Conservation (phyloP, 2,888 invertebrate species). For the Gymnocheta viridis region DNA sequence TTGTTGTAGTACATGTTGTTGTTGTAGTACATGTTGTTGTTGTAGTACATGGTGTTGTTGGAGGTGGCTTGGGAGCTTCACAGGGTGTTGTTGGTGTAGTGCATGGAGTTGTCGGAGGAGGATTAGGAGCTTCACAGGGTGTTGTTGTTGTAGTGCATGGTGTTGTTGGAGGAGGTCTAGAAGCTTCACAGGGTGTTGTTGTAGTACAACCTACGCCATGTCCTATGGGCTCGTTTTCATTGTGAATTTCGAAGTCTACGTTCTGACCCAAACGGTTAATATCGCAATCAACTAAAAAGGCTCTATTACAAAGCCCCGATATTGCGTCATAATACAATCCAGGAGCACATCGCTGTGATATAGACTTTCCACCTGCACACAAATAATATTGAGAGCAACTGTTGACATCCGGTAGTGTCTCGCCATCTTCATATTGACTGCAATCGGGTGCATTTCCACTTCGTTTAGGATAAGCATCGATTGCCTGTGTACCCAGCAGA, state of each 20-base stretch:
- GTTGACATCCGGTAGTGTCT: constrained; percentile 39
- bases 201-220: neutral
- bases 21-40: neutral
- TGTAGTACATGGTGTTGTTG: neutral
- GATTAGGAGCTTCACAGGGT: neutral
- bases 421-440: constrained; percentile 51
- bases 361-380: constrained; percentile 42
- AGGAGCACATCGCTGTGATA: constrained; percentile 43
- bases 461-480: constrained; percentile 15
- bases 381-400: constrained; percentile 61
- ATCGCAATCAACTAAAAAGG: constrained; percentile 57
- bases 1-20: neutral
- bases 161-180: neutral
- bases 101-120: neutral
- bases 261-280: constrained; percentile 34
- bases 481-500: constrained; percentile 28
- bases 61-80: neutral
- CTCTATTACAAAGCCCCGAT: constrained; percentile 50
- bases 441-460: constrained; percentile 34
- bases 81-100: neutral
- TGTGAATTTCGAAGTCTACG: neutral
- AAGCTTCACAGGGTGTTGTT: neutral
- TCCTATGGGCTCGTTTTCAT: neutral
- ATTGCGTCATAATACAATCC: constrained; percentile 56
- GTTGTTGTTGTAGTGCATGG: neutral